Conservation (phyloP, 2,888 invertebrate species). For the Drosophila nr. perissopoda region DNA sequence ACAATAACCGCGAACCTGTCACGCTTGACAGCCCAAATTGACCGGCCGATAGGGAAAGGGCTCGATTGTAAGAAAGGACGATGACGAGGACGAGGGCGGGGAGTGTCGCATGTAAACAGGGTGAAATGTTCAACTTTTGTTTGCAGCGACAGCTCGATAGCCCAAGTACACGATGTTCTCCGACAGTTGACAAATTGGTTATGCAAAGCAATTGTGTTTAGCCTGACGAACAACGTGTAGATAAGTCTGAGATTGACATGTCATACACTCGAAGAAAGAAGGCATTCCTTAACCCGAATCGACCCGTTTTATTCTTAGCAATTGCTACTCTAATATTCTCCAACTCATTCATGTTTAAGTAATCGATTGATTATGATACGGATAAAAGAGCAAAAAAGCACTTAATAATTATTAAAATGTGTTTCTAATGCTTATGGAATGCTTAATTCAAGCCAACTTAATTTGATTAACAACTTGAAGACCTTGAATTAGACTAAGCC, state of each 20-base stretch:
- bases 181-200: conserved; percentile 81
- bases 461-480: background rate
- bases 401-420: too few relatives aligned
- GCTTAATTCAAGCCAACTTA: background rate
- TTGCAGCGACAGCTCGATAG: conserved; percentile 64
- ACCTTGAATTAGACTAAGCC: background rate
- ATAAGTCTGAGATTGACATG: conserved; percentile 48
- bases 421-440: background rate
- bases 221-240: conserved; percentile 56
- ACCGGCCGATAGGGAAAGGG: conserved; percentile 20
- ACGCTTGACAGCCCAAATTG: conserved; percentile 68
- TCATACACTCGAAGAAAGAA: background rate
- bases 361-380: background rate
- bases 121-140: conserved; percentile 60
- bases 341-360: background rate
- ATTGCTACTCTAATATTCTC: background rate
- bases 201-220: conserved; percentile 65
- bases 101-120: conserved; percentile 19
- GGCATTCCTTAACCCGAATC: background rate
- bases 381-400: background rate
- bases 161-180: conserved; percentile 64
- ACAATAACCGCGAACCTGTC: conserved; percentile 60
- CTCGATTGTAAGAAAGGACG: background rate
- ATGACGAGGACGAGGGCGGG: too few relatives aligned
- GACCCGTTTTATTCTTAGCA: background rate